A percentile compares a stretch with the other conserved stretches of the same genome.
These are phyloP conservation scores for human DNA, from an alignment of 2,113 vertebrate species.

Conservation along the genomic window DNA sequence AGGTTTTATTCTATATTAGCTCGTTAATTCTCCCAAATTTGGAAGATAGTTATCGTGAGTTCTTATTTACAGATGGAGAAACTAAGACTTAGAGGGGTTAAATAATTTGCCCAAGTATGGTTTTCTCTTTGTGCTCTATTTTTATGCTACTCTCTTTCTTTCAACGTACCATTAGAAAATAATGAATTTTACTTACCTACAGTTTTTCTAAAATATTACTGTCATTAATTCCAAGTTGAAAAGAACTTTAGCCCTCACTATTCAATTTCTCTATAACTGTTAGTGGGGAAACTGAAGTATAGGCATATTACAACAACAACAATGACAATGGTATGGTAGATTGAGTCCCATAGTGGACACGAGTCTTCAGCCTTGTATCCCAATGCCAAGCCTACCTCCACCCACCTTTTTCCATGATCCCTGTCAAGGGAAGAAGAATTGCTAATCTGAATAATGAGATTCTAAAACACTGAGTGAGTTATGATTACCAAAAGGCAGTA, in stretches of 20 bases:
- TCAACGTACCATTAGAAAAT: not conserved
- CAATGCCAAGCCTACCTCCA: not conserved
- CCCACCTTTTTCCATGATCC: not conserved
- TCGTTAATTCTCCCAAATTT: not conserved
- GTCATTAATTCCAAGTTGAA: not conserved
- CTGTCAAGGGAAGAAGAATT: not conserved
- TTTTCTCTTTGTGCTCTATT: not conserved
- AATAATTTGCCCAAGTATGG: not conserved
- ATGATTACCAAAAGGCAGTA: not conserved
- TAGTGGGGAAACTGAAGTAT: not conserved
- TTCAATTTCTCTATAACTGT: slow-evolving; percentile 3
- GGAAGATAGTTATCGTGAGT: not conserved
- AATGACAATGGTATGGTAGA: too few relatives aligned
- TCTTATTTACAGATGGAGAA: slow-evolving; percentile 3
- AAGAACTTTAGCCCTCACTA: not conserved
- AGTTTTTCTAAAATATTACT: not conserved
- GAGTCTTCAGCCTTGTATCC: not conserved
- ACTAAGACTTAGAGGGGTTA: not conserved
- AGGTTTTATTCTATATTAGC: not conserved
- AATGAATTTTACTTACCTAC: not conserved
- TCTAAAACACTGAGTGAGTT: not conserved
- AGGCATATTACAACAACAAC: not conserved
- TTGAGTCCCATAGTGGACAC: not conserved
- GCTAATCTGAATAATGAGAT: not conserved
- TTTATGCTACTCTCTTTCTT: not conserved